These are phyloP conservation scores for Proctacanthus coquilletti DNA, from an alignment of 1,140 invertebrate genomes.

Conservation along the genomic window DNA sequence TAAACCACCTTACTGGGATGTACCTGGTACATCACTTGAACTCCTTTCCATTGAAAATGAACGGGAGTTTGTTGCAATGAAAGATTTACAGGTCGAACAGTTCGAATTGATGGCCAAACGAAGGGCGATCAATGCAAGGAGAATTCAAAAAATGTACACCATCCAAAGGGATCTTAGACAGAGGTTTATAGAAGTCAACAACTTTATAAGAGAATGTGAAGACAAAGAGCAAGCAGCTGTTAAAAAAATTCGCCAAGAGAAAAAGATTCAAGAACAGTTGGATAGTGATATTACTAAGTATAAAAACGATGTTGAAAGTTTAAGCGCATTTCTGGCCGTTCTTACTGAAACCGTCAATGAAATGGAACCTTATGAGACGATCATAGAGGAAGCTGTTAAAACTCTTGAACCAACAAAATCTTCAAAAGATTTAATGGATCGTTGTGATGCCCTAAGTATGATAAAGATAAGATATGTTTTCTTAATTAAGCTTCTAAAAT, in stretches of 20 bases:
- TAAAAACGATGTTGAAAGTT: slow-evolving; percentile 6
- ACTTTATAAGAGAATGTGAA: slow-evolving; percentile 24
- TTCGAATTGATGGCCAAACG: slow-evolving; percentile 15
- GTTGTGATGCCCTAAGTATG: slow-evolving; percentile 27
- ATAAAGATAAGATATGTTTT: too few relatives aligned
- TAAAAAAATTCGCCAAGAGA: slow-evolving; percentile 14
- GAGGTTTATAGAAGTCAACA: slow-evolving; percentile 25
- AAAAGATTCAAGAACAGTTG: slow-evolving; percentile 14
- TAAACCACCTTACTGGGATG: slow-evolving; percentile 19
- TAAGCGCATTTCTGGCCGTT: slow-evolving; percentile 9
- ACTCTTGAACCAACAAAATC: slow-evolving; percentile 20
- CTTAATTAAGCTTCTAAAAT: slow-evolving; percentile 1
- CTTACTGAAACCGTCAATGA: slow-evolving; percentile 15
- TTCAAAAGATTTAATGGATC: slow-evolving; percentile 21
- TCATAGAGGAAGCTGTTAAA: slow-evolving; percentile 19
- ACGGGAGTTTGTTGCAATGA: slow-evolving; percentile 20
- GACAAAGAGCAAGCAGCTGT: slow-evolving; percentile 19
- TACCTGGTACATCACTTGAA: slow-evolving; percentile 22
- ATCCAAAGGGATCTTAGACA: slow-evolving; percentile 19
- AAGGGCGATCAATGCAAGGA: slow-evolving; percentile 11
- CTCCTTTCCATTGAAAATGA: slow-evolving; percentile 19
- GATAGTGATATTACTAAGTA: slow-evolving; percentile 10
- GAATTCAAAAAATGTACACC: slow-evolving; percentile 18
- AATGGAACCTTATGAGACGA: slow-evolving; percentile 19
- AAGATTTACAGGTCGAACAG: slow-evolving; percentile 20